These are phyloP conservation scores for Autographa gamma DNA, from an alignment of 2,888 invertebrate species.

Conservation along the genomic window DNA sequence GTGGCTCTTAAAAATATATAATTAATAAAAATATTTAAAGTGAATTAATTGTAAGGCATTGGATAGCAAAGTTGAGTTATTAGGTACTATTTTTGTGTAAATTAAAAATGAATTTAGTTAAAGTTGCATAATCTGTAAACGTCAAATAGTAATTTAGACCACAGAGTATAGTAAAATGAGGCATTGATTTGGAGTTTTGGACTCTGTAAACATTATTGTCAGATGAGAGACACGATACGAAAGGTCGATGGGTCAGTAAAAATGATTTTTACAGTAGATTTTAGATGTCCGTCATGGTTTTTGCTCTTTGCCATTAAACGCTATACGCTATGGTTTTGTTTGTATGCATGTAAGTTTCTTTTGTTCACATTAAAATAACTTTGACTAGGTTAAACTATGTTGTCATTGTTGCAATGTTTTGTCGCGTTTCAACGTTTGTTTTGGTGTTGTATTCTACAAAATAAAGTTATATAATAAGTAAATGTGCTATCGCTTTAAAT, in stretches of 20 bases:
- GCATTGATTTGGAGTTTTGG: neutral
- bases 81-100: too few species aligned
- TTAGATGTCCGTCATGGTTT: conserved; percentile 81
- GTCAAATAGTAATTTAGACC: too few species aligned
- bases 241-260: conserved; percentile 80
- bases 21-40: too few species aligned
- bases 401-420: conserved; percentile 50
- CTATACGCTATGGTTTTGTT: conserved; percentile 73
- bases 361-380: conserved; percentile 50
- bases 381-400: conserved; percentile 40
- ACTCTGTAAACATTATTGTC: conserved; percentile 25
- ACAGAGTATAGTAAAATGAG: too few species aligned
- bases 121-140: too few species aligned
- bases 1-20: too few species aligned
- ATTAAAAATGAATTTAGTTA: too few species aligned
- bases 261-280: conserved; percentile 72
- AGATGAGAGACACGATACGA: conserved; percentile 62
- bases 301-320: conserved; percentile 78
- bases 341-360: conserved; percentile 79
- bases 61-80: too few species aligned
- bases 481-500: conserved; percentile 14
- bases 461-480: conserved; percentile 55
- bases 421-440: conserved; percentile 42
- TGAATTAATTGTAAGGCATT: too few species aligned
- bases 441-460: conserved; percentile 41